Evolutionary conservation across 2,113 vertebrate genomes (phyloP).

Genomic region (Trematocara stigmaticum): DNA sequence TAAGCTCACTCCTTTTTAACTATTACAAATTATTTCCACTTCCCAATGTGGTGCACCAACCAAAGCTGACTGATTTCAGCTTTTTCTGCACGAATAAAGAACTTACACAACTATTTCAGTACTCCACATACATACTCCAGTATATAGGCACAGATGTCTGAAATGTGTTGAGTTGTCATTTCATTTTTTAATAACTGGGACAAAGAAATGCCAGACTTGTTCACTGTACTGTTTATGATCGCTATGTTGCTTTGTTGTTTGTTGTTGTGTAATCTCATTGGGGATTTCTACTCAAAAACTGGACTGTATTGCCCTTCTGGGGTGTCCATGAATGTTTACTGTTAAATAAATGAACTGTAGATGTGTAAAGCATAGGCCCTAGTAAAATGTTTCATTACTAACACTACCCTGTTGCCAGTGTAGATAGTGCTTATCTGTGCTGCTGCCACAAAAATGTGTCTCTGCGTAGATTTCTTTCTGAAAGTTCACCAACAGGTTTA

Average conservation of each 20-base stretch:
- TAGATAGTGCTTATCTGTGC: background rate
- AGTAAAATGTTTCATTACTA: background rate
- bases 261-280: background rate
- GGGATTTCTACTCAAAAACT: background rate
- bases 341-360: background rate
- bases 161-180: background rate
- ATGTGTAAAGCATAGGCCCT: background rate
- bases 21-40: background rate
- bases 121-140: background rate
- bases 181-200: background rate
- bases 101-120: background rate
- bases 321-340: background rate
- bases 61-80: background rate
- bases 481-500: background rate
- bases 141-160: background rate
- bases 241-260: background rate
- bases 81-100: background rate
- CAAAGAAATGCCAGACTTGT: background rate
- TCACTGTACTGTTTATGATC: background rate
- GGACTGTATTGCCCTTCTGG: background rate
- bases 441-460: background rate
- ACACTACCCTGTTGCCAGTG: background rate
- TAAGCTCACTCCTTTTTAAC: background rate
- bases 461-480: background rate
- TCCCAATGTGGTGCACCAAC: background rate